Percentiles rank a stretch among this genome's conserved stretches.
Evolutionary conservation across 2,797 vertebrate genomes (phyloP).

Genomic region (Gymnocypris eckloni): DNA sequence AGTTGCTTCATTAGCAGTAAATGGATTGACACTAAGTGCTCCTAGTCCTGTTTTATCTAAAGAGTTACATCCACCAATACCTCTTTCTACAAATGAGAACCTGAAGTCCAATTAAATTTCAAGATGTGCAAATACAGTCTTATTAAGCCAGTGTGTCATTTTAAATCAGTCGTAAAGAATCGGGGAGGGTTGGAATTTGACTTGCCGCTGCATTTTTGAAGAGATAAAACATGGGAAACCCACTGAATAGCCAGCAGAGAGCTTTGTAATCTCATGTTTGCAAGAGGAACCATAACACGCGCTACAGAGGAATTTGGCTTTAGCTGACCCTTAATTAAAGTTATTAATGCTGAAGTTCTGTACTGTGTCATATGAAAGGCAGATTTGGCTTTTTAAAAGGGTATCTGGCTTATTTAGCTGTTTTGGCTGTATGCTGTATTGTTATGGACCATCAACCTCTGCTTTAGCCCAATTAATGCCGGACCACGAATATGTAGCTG

Average conservation of each 20-base stretch:
- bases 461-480: conserved; percentile 22
- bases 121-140: conserved; percentile 57
- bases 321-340: conserved; percentile 68
- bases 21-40: conserved; percentile 44
- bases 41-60: background rate
- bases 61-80: conserved; percentile 22
- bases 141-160: conserved; percentile 53
- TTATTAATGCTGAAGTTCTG: conserved; percentile 48
- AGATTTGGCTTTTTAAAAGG: conserved; percentile 21
- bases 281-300: conserved; percentile 72
- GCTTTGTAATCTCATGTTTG: conserved; percentile 68
- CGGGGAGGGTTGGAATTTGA: conserved; percentile 56
- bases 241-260: conserved; percentile 71
- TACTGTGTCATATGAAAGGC: conserved; percentile 25
- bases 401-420: conserved; percentile 15
- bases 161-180: conserved; percentile 62
- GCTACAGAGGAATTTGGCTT: conserved; percentile 64
- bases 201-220: conserved; percentile 53
- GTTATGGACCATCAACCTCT: conserved; percentile 17
- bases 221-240: conserved; percentile 56
- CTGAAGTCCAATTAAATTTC: conserved; percentile 42
- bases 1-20: conserved; percentile 64
- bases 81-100: background rate
- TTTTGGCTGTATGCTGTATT: background rate
- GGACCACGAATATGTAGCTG: background rate